Evolutionary conservation across 2,113 vertebrate species (phyloP), one percentile per base, ranked within the genome.

Genomic region (Dasypus novemcinctus): DNA sequence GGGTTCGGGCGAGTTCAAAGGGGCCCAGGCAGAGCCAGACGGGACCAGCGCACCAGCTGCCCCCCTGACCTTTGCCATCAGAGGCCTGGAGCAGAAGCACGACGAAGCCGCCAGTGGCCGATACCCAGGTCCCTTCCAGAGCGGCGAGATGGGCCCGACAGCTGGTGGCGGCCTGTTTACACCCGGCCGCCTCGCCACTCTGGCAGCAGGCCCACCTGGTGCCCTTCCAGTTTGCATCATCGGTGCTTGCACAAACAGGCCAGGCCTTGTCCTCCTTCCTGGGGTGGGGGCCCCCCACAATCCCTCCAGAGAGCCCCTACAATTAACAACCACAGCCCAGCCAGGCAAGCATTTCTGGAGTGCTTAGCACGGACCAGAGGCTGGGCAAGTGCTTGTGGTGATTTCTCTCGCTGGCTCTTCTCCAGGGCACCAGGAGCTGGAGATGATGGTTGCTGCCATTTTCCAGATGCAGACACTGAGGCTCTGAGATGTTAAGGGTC

Each of bases 161-260:
- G 97, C 96, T 96, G 97, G 69, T 43, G 82, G 85, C 31, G 74
- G 85, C 90, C 92, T 98, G 97, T 98, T 98, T 98, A 97, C 96
- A 69, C 66, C 94, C 64, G 64, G 97, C 89, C 94, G 89, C 92
- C 97, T 90, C 12, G 0, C 10, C 46, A 21, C 57, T 33, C 91
- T 68, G 88, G 85, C 61, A 1, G 57, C 0, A 38, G 59, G 91
- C 91, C 13, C 38, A 25, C 71, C 88, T 95, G 90, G 93, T 92
- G 81, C 69, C 71, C 33, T 72, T 83, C 57, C 17, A 0, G 59
- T 86, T 94, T 97, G 80, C 96, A 87, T 90, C 90, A 98, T 64
- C 71, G 75, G 8, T 96, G 95, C 68, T 64, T 78, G 75, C 46
- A 93, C 95, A 97, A 95, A 66, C 74, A 94, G 64, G 57, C 92